Conservation (phyloP, 2,888 invertebrate genomes). For the Meghimatium bilineatum region DNA sequence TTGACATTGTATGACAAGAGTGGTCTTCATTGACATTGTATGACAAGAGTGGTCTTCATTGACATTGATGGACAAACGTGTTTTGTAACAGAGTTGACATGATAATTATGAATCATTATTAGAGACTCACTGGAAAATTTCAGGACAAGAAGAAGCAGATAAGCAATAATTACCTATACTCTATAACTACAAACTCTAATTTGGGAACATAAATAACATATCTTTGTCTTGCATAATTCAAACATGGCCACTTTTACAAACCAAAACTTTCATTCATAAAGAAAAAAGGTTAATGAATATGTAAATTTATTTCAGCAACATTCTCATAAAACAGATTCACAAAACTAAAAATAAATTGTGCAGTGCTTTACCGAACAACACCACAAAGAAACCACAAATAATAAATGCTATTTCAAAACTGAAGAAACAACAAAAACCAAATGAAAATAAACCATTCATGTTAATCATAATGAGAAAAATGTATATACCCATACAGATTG, state of each 20-base stretch:
- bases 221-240: background rate
- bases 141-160: background rate
- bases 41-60: no score
- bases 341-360: conserved; percentile 1
- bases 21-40: no score
- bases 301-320: background rate
- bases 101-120: background rate
- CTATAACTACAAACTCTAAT: background rate
- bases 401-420: background rate
- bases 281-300: background rate
- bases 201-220: background rate
- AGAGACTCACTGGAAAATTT: background rate
- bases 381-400: background rate
- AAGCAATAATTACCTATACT: background rate
- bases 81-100: no score
- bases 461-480: conserved; percentile 4
- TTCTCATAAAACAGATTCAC: background rate
- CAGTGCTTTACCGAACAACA: background rate
- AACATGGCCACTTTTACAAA: background rate
- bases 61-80: no score
- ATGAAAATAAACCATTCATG: background rate
- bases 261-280: background rate
- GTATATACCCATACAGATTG: conserved; percentile 38
- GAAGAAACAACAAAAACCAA: background rate
- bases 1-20: no score